Evolutionary conservation across 2,113 vertebrate species (phyloP), one percentile per base, ranked within the genome.

Genomic region (Neopipo cinnamomea): DNA sequence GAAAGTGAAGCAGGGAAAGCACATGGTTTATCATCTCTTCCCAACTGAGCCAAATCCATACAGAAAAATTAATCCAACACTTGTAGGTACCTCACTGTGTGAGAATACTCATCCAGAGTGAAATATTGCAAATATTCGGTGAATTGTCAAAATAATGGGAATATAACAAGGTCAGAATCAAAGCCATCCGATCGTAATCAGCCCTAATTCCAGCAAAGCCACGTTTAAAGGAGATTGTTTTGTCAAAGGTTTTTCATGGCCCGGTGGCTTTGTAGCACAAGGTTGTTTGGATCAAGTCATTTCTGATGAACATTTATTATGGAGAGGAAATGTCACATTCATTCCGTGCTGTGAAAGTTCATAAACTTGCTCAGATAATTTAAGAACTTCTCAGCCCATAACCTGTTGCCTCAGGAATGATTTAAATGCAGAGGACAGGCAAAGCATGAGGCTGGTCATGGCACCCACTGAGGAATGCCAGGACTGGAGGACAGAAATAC

Each of bases 191-290:
- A 73, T 93, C 24, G 8, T 74, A 85, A 95, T 92, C 50, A 46
- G 50, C 87, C 74, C 66, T 96, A 95, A 97, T 97, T 95, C 95
- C 95, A 76, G 83, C 56, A 94, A 91, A 94, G 82, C 81, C 91
- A 91, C 16, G 2, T 85, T 67, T 80, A 96, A 88, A 89, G 82
- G 76, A 91, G 93, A 91, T 71, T 91, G 81, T 96, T 97, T 97
- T 91, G 96, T 93, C 87, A 91, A 95, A 95, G 85, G 89, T 53
- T 95, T 94, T 97, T 95, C 94, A 96, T 35, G 77, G 95, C 91
- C 93, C 55, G 1, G 39, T 77, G 59, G 67, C 80, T 95, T 79
- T 87, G 53, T 20, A 89, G 91, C 89, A 94, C 96, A 95, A 97
- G 96, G 97, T 89, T 96, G 91, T 89, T 86, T 86, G 92, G 91